Evolutionary conservation across 2,888 invertebrate species (phyloP), one percentile per base, ranked within the genome.

Genomic region (Ditula angustiorana): DNA sequence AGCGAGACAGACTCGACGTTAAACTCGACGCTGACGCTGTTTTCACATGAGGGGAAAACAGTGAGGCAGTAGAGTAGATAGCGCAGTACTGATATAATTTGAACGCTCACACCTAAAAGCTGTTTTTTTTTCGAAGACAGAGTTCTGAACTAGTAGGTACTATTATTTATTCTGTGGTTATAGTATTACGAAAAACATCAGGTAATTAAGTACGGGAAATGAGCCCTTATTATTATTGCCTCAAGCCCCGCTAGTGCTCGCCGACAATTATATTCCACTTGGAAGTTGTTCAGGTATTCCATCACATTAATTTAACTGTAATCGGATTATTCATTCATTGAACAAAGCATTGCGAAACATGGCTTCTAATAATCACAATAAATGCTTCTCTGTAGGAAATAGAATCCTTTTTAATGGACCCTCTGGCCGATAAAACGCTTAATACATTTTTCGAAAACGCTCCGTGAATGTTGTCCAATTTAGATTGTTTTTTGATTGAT

Each of bases 401-500:
- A 60, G 55, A 60, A 64, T 41, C 57, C 53, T 33, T 55, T 61
- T 24, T 71, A 57, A 57, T 72, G 65, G 66, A 62, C 66, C 66
- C 61, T 33, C 69, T 66, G 69, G 67, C 55, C 66, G 37, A 57
- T 61, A 58, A 41, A 49, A 35, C 13, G 46, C 41, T 56, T 65
- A n/a, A n/a, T n/a, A 55, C 60, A 67, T 71, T 70, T 82, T 76
- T 77, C 65, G 69, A 74, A 74, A 78, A 78, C 76, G 76, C 69
- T 71, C 73, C 67, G 61, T 68, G 71, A 81, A 81, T 83, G 79
- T 81, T 82, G 84, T 84, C 77, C 84, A 84, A 85, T 86, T 87
- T 86, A 88, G 82, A 89, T 88, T 87, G 87, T 78, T 81, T 87
- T 88, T 89, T 90, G 89, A 89, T 88, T 84, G 87, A 90, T 86